Conservation (phyloP, 2,113 vertebrate species). For the Chloebia gouldiae region DNA sequence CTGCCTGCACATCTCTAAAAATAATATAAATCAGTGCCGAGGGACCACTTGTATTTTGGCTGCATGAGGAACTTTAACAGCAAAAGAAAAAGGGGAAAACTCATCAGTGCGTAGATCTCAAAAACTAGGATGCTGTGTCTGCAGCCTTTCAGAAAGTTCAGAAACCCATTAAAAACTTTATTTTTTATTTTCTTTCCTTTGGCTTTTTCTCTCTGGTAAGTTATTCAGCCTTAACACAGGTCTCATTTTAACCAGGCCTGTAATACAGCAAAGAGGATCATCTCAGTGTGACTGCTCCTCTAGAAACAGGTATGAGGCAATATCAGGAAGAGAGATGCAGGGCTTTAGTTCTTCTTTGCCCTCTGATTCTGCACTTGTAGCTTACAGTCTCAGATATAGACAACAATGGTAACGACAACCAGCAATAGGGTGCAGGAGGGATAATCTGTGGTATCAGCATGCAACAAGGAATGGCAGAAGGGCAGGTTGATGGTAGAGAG, state of each 20-base stretch:
- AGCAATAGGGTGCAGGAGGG: neutral
- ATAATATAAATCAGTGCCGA: slow-evolving; percentile 32
- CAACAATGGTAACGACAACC: neutral
- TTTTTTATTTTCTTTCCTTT: neutral
- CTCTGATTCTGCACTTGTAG: neutral
- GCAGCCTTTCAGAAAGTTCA: neutral
- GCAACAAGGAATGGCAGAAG: neutral
- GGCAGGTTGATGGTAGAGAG: neutral
- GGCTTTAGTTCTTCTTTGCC: neutral
- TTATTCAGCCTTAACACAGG: neutral
- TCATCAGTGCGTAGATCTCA: slow-evolving; percentile 3
- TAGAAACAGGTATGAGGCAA: neutral
- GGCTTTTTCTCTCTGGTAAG: neutral
- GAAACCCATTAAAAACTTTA: slow-evolving; percentile 1
- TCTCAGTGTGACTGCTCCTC: neutral
- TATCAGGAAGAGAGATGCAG: neutral
- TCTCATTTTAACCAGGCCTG: neutral
- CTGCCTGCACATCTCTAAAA: slow-evolving; percentile 49
- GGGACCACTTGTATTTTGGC: slow-evolving; percentile 45
- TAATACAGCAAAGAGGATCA: neutral
- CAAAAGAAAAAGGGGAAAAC: slow-evolving; percentile 16
- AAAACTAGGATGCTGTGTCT: slow-evolving; percentile 28
- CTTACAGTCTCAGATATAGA: neutral
- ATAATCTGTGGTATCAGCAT: neutral
- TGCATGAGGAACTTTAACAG: slow-evolving; percentile 36